Evolutionary conservation across 2,113 vertebrate genomes (phyloP).

Genomic region (human (Homo sapiens)): DNA sequence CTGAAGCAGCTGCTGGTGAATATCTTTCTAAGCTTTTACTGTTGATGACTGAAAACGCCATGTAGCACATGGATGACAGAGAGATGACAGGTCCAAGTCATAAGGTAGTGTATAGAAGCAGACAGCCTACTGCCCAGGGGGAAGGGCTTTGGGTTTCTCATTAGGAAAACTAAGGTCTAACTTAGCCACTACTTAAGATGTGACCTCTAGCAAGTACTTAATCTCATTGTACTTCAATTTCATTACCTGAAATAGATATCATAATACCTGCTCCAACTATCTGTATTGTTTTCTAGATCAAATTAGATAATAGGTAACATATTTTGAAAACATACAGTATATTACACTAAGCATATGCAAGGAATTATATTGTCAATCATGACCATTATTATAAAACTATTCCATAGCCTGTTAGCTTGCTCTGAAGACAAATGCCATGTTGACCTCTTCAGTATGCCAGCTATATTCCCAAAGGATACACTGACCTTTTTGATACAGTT

Average conservation of each 20-base stretch:
- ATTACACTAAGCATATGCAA: neutral
- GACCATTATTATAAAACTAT: neutral
- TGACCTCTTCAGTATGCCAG: neutral
- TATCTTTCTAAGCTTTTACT: neutral
- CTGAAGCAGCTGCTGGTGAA: neutral
- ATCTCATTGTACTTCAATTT: neutral
- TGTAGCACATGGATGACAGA: neutral
- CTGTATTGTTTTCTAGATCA: neutral
- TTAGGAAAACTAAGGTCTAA: neutral
- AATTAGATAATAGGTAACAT: neutral
- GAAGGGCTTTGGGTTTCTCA: neutral
- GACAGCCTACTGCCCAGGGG: fast-evolving
- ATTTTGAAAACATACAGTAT: neutral
- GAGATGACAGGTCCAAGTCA: neutral
- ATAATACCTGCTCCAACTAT: neutral
- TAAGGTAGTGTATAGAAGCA: fast-evolving
- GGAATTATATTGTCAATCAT: neutral
- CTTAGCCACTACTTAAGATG: neutral
- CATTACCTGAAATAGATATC: neutral
- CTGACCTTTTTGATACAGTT: constrained; percentile 42
- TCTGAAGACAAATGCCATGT: constrained; percentile 9
- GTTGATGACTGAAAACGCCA: neutral
- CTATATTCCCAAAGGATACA: constrained; percentile 15
- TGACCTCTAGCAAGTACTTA: neutral
- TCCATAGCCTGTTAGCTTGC: neutral